These are phyloP conservation scores for Ophion ellenae DNA, from an alignment of 2,888 invertebrate genomes.

Conservation along the genomic window DNA sequence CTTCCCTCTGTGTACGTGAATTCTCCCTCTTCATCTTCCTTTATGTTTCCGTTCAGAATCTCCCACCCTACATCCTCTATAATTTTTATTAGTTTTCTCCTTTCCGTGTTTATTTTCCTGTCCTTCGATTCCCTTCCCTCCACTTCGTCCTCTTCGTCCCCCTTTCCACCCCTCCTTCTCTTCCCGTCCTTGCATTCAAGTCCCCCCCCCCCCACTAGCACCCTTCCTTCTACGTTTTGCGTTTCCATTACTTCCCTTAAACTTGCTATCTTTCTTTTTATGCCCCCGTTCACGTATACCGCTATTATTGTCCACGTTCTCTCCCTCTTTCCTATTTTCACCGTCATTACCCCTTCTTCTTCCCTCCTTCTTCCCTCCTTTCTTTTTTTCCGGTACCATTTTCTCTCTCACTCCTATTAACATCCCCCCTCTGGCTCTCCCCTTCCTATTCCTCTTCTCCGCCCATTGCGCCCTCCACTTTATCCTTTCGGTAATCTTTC, in stretches of 20 bases:
- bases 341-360: not conserved
- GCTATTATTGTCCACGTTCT: slow-evolving; percentile 22
- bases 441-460: slow-evolving; percentile 50
- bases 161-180: not conserved
- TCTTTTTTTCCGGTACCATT: not conserved
- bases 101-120: too few species aligned
- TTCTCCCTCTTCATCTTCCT: too few species aligned
- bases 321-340: slow-evolving; percentile 14
- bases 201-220: not conserved
- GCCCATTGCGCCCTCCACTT: slow-evolving; percentile 10
- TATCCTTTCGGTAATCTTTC: not conserved
- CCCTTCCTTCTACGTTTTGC: slow-evolving; percentile 1
- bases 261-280: too few species aligned
- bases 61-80: too few species aligned
- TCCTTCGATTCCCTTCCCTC: too few species aligned
- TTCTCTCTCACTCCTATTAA: slow-evolving; percentile 6
- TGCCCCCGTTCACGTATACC: too few species aligned
- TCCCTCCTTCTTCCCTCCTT: slow-evolving; percentile 15
- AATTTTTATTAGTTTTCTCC: too few species aligned
- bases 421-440: not conserved
- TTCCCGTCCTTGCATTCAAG: not conserved
- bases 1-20: too few species aligned
- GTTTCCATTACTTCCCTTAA: too few species aligned
- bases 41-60: too few species aligned
- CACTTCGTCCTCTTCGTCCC: too few species aligned